Evolutionary conservation across 2,797 vertebrate genomes (phyloP).

Genomic region (Microhierax caerulescens): DNA sequence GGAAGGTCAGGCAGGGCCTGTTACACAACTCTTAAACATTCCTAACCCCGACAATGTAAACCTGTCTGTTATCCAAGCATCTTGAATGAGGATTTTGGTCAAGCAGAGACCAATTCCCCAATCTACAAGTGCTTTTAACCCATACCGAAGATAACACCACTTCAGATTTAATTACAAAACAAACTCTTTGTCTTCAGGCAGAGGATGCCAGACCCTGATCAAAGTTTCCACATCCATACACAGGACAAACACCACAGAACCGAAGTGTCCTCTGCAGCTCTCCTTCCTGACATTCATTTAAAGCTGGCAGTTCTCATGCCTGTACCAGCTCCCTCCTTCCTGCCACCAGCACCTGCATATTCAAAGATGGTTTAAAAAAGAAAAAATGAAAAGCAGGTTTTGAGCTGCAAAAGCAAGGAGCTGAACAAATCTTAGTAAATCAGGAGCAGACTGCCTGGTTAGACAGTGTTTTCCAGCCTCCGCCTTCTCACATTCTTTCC

Average conservation of each 20-base stretch:
- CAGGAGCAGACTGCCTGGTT: slow-evolving; percentile 10
- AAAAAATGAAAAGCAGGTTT: background rate
- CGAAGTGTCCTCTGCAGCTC: background rate
- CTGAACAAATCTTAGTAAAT: slow-evolving; percentile 17
- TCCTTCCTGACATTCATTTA: background rate
- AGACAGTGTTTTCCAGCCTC: background rate
- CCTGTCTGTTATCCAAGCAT: background rate
- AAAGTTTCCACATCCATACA: accelerated
- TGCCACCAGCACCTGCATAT: background rate
- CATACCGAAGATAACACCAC: background rate
- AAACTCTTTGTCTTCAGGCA: background rate
- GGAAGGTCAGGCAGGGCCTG: background rate
- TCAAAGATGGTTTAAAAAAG: background rate
- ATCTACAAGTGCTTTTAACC: background rate
- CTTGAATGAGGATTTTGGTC: background rate
- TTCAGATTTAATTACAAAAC: background rate
- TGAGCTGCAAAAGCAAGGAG: background rate
- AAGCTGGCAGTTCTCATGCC: background rate
- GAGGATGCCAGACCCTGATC: background rate
- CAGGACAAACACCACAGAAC: accelerated
- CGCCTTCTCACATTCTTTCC: background rate
- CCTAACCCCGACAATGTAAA: background rate
- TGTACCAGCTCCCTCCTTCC: background rate
- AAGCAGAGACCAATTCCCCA: background rate
- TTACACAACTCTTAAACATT: background rate